Percentiles rank a stretch among this genome's conserved stretches.
phyloP scores from a whole-genome alignment of 1,140 invertebrate genomes.

The Drosophila pandora region DNA sequence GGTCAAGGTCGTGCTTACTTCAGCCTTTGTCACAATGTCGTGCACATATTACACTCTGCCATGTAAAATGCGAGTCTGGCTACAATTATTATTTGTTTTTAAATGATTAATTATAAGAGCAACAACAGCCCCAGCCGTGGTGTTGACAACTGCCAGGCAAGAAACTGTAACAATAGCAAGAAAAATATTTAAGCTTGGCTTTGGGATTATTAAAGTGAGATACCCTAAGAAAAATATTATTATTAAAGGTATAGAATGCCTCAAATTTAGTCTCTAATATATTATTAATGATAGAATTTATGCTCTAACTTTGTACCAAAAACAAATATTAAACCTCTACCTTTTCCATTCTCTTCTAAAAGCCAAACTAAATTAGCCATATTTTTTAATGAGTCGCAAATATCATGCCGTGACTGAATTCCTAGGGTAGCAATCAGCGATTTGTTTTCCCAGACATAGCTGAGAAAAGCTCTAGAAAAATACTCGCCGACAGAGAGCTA shows the following conservation, averaged over 20 bases:
- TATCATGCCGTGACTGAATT: conserved; percentile 23
- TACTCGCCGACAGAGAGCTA: conserved; percentile 1
- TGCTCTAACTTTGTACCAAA: no score
- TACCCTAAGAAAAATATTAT: conserved; percentile 5
- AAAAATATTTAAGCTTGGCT: conserved; percentile 8
- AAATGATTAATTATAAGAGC: conserved; percentile 36
- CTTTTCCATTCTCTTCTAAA: background rate
- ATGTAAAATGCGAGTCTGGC: conserved; percentile 17
- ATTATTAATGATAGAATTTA: background rate
- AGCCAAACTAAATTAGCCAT: background rate
- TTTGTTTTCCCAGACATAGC: conserved; percentile 27
- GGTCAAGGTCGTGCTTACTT: conserved; percentile 67
- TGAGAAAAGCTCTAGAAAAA: conserved; percentile 52
- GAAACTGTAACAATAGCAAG: conserved; percentile 69
- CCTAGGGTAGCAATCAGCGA: conserved; percentile 40
- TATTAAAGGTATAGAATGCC: no score
- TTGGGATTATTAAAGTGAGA: background rate
- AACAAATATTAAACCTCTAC: background rate
- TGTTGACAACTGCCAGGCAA: conserved; percentile 21
- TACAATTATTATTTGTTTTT: conserved; percentile 28
- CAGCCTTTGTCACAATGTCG: conserved; percentile 65
- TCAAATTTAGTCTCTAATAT: background rate
- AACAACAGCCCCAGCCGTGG: background rate
- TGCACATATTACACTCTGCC: conserved; percentile 49
- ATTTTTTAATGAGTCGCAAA: conserved; percentile 30